Percentiles rank a stretch among this genome's conserved stretches.
Conservation (phyloP, 2,888 invertebrate species). For the Dasysyrphus tricinctus region DNA sequence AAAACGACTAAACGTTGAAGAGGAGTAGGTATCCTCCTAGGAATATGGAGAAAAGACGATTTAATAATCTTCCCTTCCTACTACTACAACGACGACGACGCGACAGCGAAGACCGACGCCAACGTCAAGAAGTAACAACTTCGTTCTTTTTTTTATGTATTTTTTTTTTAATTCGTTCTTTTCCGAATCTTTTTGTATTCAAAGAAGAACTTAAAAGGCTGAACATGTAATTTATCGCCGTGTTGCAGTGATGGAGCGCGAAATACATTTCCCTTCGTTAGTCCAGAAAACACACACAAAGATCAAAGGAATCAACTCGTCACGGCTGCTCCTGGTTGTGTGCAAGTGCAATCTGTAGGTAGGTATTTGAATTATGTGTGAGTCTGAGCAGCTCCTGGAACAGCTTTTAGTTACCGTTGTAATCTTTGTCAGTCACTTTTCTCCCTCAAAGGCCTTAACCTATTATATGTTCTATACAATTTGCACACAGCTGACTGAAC, state of each 20-base stretch:
- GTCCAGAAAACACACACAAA: constrained; percentile 52
- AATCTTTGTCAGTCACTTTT: constrained; percentile 48
- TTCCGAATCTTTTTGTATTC: constrained; percentile 1
- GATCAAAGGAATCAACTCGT: constrained; percentile 70
- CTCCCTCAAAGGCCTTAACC: constrained; percentile 12
- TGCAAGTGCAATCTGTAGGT: constrained; percentile 51
- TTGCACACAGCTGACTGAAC: neutral
- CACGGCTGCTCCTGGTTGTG: constrained; percentile 50
- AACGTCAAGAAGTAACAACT: constrained; percentile 40
- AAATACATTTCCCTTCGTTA: constrained; percentile 73
- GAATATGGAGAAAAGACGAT: constrained; percentile 44
- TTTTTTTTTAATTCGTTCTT: constrained; percentile 28
- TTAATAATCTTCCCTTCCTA: constrained; percentile 56
- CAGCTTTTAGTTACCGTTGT: constrained; percentile 49
- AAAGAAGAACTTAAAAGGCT: constrained; percentile 51
- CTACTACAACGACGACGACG: neutral
- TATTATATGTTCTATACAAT: neutral
- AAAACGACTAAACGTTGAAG: constrained; percentile 28
- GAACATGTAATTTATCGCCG: constrained; percentile 69
- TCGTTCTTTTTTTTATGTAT: constrained; percentile 14
- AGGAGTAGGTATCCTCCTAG: constrained; percentile 28
- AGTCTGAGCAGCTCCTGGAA: constrained; percentile 37
- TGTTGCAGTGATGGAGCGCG: constrained; percentile 62
- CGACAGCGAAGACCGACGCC: constrained; percentile 20
- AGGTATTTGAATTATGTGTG: constrained; percentile 40